Conservation (phyloP, 2,113 vertebrate genomes). For the Tyto alba region DNA sequence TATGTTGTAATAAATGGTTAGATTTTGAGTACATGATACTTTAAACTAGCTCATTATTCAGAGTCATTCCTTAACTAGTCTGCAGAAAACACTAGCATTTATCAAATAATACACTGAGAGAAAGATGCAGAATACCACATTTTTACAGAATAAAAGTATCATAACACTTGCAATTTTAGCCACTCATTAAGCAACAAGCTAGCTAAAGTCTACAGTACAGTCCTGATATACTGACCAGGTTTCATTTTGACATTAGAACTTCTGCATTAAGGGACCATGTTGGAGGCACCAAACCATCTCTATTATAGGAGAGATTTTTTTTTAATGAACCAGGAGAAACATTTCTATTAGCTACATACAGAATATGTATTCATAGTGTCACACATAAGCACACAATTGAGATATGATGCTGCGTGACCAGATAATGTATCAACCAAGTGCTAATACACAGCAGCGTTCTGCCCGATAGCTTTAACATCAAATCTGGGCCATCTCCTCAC, state of each 20-base stretch:
- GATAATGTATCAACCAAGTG: not conserved
- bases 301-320: not conserved
- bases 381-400: not conserved
- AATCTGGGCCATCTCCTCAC: not conserved
- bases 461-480: not conserved
- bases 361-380: not conserved
- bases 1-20: not conserved
- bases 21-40: not conserved
- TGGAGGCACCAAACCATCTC: not conserved
- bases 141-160: not conserved
- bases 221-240: not conserved
- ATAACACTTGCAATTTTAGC: not conserved
- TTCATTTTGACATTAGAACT: not conserved
- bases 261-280: accelerated
- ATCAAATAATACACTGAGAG: not conserved
- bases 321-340: not conserved
- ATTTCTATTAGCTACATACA: not conserved
- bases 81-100: not conserved
- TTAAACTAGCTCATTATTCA: not conserved
- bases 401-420: too few species aligned
- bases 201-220: not conserved
- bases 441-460: not conserved
- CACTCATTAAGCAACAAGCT: not conserved
- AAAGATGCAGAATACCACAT: not conserved
- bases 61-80: not conserved